These are phyloP conservation scores for Xiphorhynchus erythropygius DNA, from an alignment of 2,797 vertebrate genomes.

Conservation along the genomic window DNA sequence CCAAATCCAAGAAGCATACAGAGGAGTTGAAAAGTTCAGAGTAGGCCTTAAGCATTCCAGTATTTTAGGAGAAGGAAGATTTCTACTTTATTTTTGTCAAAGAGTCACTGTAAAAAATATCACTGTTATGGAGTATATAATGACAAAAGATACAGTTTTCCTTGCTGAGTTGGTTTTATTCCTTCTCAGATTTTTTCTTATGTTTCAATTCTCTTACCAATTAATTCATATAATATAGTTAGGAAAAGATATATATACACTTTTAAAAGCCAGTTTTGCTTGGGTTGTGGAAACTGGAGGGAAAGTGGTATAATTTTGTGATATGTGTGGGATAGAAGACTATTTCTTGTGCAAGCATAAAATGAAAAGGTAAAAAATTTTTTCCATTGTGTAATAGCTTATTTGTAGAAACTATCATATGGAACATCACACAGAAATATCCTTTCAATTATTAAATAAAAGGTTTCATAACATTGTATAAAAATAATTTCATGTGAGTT, in stretches of 20 bases:
- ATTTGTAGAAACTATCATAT: neutral
- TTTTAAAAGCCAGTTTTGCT: neutral
- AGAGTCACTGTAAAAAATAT: neutral
- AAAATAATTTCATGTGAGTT: neutral
- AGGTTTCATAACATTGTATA: neutral
- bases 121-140: neutral
- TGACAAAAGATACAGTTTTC: neutral
- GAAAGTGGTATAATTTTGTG: neutral
- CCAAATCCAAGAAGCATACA: neutral
- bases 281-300: neutral
- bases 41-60: conserved; percentile 4
- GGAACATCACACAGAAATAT: neutral
- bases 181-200: neutral
- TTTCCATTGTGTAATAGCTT: neutral
- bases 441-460: neutral
- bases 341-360: neutral
- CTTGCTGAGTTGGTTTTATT: neutral
- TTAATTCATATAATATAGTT: neutral
- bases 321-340: neutral
- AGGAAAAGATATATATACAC: neutral
- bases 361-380: neutral
- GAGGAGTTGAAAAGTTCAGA: conserved; percentile 65
- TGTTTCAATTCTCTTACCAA: neutral
- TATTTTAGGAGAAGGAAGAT: neutral
- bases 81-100: neutral